Base-by-base conservation (phyloP, 2,797 vertebrate genomes). In the Acanthiza pusilla region DNA sequence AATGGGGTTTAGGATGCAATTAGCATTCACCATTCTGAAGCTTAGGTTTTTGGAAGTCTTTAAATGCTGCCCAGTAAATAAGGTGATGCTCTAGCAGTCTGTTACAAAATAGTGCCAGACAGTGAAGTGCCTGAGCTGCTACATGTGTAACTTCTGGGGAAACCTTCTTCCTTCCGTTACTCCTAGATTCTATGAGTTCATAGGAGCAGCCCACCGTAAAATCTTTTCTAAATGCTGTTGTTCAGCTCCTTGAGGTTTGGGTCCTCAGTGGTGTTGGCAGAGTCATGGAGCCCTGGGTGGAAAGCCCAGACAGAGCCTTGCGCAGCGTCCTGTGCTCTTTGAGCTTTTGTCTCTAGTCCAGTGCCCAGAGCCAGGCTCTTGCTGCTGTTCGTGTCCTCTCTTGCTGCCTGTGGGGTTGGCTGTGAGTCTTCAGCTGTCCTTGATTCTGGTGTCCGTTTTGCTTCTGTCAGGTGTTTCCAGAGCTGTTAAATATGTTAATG, bases 401-500 rank as follows among this genome's bases (percentile, higher is more conserved):
- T 54, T 84, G 65, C 70, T 68, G 43, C 32, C 81, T 83, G 84
- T 88, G 48, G 92, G 94, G 58, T 55, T 88, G 96, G 53, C 95
- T 92, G 60, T 73, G 81, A 85, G 65, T 71, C 36, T 94, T 78
- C 93, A 77, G 54, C 47, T 89, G 71, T 96, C 61, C 82, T 93
- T 97, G 95, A 93, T 97, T 94, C 63, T 93, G 73, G 91, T 91
- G 74, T 94, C 88, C 55, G 16, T 96, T 95, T 95, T 8, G 95
- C 96, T 97, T 96, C 97, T 97, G 98, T 97, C 97, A 99, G 99
- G 99, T 97, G 99, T 99, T 97, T 99, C 99, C 98, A 99, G 99
- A 98, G 99, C 99, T 85, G 98, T 99, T 98, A 99, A 99, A 97
- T 99, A 99, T 99, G 95, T 99, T 98, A 99, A 99, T 97, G 98